These are phyloP conservation scores for Labrus mixtus DNA, from an alignment of 2,113 vertebrate species.

Conservation along the genomic window DNA sequence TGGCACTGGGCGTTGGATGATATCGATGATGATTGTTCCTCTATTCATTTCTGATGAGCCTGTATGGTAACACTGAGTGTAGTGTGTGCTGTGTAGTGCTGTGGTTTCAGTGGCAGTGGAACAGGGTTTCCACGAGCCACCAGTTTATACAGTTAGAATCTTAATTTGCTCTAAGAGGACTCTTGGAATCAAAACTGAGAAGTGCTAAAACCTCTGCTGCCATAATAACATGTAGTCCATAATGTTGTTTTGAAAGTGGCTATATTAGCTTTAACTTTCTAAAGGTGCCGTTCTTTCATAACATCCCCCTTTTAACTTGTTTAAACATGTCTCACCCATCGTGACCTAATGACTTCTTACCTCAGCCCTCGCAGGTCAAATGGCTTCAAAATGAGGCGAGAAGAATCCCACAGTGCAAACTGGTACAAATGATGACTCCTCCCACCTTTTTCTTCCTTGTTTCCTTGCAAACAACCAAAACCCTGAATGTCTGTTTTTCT, in stretches of 20 bases:
- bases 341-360: slow-evolving; percentile 55
- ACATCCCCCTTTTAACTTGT: background rate
- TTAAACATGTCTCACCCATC: background rate
- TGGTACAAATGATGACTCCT: slow-evolving; percentile 66
- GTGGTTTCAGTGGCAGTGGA: slow-evolving; percentile 47
- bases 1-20: slow-evolving; percentile 97
- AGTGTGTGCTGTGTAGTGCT: slow-evolving; percentile 58
- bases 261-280: background rate
- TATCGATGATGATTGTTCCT: slow-evolving; percentile 92
- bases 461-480: slow-evolving; percentile 25
- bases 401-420: slow-evolving; percentile 66
- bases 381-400: slow-evolving; percentile 68
- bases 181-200: too few relatives aligned
- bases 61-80: slow-evolving; percentile 67
- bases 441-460: slow-evolving; percentile 19
- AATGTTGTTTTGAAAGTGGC: background rate
- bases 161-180: background rate
- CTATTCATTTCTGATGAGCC: slow-evolving; percentile 92
- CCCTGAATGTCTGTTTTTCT: slow-evolving; percentile 43
- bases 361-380: slow-evolving; percentile 77
- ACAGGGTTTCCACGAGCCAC: background rate
- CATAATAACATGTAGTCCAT: too few relatives aligned
- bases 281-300: background rate
- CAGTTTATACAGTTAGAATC: background rate
- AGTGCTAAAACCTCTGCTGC: background rate